phyloP scores from a whole-genome alignment of 2,113 vertebrate genomes.

The Halcyon malimbica region DNA sequence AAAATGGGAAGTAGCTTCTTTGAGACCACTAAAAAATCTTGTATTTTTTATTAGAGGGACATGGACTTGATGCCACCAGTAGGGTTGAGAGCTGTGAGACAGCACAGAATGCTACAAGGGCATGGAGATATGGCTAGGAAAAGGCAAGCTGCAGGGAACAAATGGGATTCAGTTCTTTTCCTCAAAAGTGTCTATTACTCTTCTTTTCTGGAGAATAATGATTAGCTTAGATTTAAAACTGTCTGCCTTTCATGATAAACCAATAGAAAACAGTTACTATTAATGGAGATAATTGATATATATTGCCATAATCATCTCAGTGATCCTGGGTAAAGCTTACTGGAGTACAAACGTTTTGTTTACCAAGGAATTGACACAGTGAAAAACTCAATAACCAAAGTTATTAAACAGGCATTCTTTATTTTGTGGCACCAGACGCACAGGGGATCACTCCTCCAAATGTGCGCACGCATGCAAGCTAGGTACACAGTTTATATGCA shows the following conservation, averaged over 20 bases:
- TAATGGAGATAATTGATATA: not conserved
- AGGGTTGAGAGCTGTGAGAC: not conserved
- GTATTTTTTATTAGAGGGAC: fast-evolving
- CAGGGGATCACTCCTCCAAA: too few species aligned
- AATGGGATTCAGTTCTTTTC: fast-evolving
- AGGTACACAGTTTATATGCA: too few species aligned
- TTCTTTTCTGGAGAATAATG: not conserved
- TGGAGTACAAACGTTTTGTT: not conserved
- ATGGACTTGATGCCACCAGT: fast-evolving
- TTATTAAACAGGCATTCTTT: too few species aligned
- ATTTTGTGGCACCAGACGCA: too few species aligned
- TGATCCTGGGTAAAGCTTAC: not conserved
- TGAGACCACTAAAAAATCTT: not conserved
- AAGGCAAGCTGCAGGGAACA: not conserved
- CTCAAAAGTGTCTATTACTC: not conserved
- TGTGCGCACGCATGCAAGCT: too few species aligned
- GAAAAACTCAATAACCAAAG: too few species aligned
- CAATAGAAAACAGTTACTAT: not conserved
- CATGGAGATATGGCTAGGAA: not conserved
- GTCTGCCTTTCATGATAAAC: not conserved
- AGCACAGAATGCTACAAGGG: not conserved
- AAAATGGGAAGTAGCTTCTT: not conserved
- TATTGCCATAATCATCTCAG: not conserved
- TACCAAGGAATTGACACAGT: not conserved
- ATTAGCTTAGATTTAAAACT: not conserved